These are phyloP conservation scores for Gymnarchus niloticus DNA, from an alignment of 2,113 vertebrate genomes.

Conservation along the genomic window DNA sequence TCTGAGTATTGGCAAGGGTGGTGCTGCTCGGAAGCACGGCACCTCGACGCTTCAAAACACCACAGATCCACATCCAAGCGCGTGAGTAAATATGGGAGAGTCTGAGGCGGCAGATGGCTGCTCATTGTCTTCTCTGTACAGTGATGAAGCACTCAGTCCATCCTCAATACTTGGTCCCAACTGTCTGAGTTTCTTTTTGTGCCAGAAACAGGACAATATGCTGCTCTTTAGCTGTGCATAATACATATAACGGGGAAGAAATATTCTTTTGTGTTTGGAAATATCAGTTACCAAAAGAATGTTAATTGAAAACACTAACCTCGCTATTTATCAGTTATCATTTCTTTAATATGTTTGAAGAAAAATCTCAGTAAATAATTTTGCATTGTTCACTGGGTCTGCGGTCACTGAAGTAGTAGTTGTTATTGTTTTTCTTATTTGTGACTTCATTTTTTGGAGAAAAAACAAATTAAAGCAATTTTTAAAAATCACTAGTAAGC, in stretches of 20 bases:
- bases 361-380: neutral
- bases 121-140: slow-evolving; percentile 2
- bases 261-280: neutral
- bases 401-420: neutral
- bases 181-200: neutral
- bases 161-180: neutral
- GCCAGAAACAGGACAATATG: slow-evolving; percentile 3
- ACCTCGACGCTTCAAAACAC: neutral
- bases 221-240: neutral
- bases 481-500: neutral
- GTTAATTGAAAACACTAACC: neutral
- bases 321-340: neutral
- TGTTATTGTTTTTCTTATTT: neutral
- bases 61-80: neutral
- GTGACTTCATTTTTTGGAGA: neutral
- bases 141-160: slow-evolving; percentile 5
- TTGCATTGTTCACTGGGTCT: neutral
- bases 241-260: neutral
- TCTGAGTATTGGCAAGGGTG: neutral
- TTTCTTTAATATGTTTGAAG: neutral
- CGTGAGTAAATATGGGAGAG: neutral
- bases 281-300: neutral
- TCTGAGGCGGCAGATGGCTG: neutral
- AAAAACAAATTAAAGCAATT: neutral
- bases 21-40: no score